phyloP scores from a whole-genome alignment of 2,797 vertebrate species.

The Pantherophis alleghaniensis region DNA sequence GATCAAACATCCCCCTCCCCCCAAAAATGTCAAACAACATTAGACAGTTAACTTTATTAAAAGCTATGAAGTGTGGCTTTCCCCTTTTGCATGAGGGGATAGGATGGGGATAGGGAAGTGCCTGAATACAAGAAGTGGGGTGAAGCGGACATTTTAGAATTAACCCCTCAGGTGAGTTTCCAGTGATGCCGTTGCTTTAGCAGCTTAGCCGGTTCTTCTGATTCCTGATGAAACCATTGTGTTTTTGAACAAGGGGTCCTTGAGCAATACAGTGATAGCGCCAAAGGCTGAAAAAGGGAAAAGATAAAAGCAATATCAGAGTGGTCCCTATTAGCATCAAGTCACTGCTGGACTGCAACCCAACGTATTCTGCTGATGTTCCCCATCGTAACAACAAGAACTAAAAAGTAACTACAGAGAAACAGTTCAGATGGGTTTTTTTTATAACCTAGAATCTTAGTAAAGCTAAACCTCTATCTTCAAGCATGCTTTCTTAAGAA shows the following conservation, averaged over 20 bases:
- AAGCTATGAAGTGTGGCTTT: not conserved
- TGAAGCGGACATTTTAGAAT: not conserved
- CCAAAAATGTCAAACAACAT: not conserved
- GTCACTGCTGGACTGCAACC: not conserved
- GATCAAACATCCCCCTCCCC: not conserved
- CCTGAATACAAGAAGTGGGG: not conserved
- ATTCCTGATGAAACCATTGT: not conserved
- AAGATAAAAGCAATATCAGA: not conserved
- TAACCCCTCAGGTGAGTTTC: not conserved
- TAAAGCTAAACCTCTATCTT: not conserved
- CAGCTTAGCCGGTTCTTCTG: not conserved
- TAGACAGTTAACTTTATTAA: not conserved
- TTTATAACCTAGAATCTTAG: not conserved
- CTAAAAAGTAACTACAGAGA: not conserved
- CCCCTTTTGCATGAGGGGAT: not conserved
- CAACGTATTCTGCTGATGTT: not conserved
- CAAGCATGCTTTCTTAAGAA: not conserved
- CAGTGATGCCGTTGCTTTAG: not conserved
- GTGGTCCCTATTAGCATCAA: not conserved
- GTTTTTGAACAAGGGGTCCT: not conserved
- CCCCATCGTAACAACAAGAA: not conserved
- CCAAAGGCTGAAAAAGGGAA: not conserved
- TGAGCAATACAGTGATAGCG: not conserved
- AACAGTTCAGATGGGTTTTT: not conserved
- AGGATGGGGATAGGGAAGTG: not conserved